A percentile compares a stretch with the other conserved stretches of the same genome.
These are phyloP conservation scores for Artibeus lituratus DNA, from an alignment of 2,797 vertebrate genomes.

Conservation along the genomic window DNA sequence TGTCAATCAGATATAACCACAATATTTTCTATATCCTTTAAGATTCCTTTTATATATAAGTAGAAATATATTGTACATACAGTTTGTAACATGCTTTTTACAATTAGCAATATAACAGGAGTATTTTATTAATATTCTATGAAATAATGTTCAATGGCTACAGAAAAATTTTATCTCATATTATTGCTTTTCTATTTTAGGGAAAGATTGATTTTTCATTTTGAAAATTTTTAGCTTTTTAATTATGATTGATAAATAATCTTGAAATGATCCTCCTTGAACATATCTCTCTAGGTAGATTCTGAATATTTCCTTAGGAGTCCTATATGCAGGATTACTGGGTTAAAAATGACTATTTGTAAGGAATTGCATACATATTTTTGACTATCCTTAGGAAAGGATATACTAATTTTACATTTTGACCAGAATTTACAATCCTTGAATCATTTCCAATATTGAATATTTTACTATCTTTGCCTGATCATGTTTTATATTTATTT, in stretches of 20 bases:
- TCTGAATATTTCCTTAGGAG: constrained; percentile 4
- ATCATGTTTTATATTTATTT: not conserved
- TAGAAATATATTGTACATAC: not conserved
- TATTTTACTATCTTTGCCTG: not conserved
- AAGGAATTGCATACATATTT: not conserved
- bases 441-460: not conserved
- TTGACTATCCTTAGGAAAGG: not conserved
- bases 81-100: not conserved
- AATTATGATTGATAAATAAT: constrained; percentile 27
- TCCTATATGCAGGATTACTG: not conserved
- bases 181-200: constrained; percentile 5
- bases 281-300: not conserved
- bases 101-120: not conserved
- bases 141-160: not conserved
- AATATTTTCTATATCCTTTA: not conserved
- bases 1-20: not conserved
- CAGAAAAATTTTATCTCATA: constrained; percentile 5
- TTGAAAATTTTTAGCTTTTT: constrained; percentile 13
- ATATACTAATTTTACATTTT: constrained; percentile 7
- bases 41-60: not conserved
- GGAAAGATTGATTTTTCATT: constrained; percentile 1
- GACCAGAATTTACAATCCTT: not conserved
- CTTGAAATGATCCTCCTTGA: not conserved
- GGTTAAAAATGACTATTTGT: not conserved
- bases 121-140: not conserved